These are phyloP conservation scores for Psittacula derbiana DNA, from an alignment of 2,797 vertebrate species.

Conservation along the genomic window DNA sequence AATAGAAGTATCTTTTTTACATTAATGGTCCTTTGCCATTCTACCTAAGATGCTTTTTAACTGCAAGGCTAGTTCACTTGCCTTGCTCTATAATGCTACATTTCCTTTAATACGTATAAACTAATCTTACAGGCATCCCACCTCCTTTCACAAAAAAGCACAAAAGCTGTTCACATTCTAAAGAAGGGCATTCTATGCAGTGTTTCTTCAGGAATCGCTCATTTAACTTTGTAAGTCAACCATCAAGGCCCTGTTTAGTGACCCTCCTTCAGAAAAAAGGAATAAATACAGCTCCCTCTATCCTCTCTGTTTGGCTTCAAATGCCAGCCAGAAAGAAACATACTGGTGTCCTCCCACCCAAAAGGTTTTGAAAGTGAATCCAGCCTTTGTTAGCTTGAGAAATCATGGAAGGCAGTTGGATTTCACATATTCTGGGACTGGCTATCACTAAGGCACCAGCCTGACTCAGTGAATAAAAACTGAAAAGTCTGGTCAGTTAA, in stretches of 20 bases:
- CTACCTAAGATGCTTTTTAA: neutral
- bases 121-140: neutral
- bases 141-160: conserved; percentile 6
- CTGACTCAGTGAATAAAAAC: neutral
- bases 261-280: conserved; percentile 31
- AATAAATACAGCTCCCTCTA: conserved; percentile 5
- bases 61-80: neutral
- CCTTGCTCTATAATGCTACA: neutral
- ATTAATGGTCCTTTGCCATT: neutral
- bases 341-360: conserved; percentile 41
- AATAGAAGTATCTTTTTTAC: neutral
- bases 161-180: conserved; percentile 16
- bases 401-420: neutral
- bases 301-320: conserved; percentile 26
- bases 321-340: conserved; percentile 51
- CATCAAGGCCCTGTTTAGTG: conserved; percentile 29
- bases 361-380: conserved; percentile 38
- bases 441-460: neutral
- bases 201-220: neutral
- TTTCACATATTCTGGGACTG: neutral
- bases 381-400: conserved; percentile 29
- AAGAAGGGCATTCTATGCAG: neutral
- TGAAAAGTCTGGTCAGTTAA: neutral
- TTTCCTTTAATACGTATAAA: neutral
- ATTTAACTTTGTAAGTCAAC: conserved; percentile 42